A percentile compares a stretch with the other conserved stretches of the same genome.
These are phyloP conservation scores for Auanema freiburgensis DNA, from an alignment of 2,888 invertebrate genomes.

Conservation along the genomic window DNA sequence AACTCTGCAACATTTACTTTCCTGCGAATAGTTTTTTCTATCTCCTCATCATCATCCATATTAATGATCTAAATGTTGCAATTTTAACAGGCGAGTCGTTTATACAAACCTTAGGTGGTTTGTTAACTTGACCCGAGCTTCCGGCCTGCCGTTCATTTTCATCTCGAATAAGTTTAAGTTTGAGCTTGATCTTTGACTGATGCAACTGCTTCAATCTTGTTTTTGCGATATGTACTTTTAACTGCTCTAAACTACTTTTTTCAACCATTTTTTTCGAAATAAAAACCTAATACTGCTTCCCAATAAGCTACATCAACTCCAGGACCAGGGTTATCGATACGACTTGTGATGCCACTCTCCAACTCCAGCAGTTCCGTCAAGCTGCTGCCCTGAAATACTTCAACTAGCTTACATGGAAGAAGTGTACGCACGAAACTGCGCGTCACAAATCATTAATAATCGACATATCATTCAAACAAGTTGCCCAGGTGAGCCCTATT, in stretches of 20 bases:
- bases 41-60: constrained; percentile 11
- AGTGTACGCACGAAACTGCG: constrained; percentile 41
- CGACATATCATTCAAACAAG: no score
- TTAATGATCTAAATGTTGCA: not conserved
- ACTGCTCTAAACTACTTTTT: constrained; percentile 66
- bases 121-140: constrained; percentile 5
- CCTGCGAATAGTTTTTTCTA: constrained; percentile 12
- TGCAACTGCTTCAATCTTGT: constrained; percentile 88
- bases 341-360: constrained; percentile 77
- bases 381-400: constrained; percentile 76
- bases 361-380: constrained; percentile 82
- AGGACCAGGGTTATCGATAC: constrained; percentile 85
- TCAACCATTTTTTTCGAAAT: constrained; percentile 4
- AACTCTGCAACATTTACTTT: constrained; percentile 42
- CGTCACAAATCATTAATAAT: no score
- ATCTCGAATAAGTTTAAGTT: constrained; percentile 84
- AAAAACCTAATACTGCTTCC: constrained; percentile 89
- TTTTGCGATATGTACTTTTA: constrained; percentile 65
- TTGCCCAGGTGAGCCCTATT: no score
- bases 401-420: constrained; percentile 10
- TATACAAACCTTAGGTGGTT: constrained; percentile 7
- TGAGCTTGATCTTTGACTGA: constrained; percentile 83
- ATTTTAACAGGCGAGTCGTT: not conserved
- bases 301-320: constrained; percentile 95
- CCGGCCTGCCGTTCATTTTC: constrained; percentile 67